A percentile compares a stretch with the other conserved stretches of the same genome.
phyloP scores from a whole-genome alignment of 2,797 vertebrate genomes.

The Darevskia nairensis region DNA sequence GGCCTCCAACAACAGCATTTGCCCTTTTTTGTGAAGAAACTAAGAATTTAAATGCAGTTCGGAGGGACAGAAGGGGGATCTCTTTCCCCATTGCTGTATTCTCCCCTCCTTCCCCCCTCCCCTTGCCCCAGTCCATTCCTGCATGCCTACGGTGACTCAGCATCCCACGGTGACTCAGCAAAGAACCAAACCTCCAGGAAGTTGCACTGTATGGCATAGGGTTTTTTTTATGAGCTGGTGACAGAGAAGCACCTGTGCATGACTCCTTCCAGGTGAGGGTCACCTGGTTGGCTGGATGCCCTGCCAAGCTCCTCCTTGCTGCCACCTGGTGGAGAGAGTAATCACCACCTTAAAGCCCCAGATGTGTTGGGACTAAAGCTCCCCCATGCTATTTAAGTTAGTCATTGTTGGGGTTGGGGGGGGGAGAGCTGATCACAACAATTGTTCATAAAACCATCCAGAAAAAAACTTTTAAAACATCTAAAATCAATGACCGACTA shows the following conservation, averaged over 20 bases:
- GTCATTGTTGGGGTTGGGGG: no score
- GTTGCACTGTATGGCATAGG: slow-evolving; percentile 7
- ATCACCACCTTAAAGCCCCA: no score
- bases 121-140: neutral
- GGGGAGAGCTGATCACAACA: no score
- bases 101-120: neutral
- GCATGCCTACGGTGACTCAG: neutral
- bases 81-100: neutral
- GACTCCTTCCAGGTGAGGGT: slow-evolving; percentile 3
- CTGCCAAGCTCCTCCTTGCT: neutral
- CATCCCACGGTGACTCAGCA: slow-evolving; percentile 6
- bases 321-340: neutral
- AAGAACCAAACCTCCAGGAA: neutral
- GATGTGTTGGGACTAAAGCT: no score
- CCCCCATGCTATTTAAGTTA: no score
- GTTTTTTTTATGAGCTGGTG: neutral
- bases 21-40: neutral
- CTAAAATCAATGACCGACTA: no score
- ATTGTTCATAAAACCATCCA: no score
- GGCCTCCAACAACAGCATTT: neutral
- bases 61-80: neutral
- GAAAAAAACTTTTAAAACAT: no score
- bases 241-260: slow-evolving; percentile 48
- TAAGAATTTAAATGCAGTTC: neutral
- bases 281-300: slow-evolving; percentile 37